Conservation (phyloP, 2,888 invertebrate genomes). For the Caenorhabditis angaria region DNA sequence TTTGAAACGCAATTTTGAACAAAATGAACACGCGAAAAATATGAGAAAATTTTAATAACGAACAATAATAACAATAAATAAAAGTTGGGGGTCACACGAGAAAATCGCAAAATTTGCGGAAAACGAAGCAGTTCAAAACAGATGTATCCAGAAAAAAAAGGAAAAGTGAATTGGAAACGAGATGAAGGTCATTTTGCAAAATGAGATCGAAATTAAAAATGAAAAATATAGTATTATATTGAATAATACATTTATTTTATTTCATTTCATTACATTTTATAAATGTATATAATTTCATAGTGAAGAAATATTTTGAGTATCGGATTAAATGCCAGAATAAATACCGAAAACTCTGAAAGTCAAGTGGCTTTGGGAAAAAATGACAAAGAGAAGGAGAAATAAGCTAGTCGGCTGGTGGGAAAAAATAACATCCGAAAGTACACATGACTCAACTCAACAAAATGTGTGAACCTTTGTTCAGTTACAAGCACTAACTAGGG, state of each 20-base stretch:
- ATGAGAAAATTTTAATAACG: too few relatives aligned
- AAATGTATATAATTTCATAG: not conserved
- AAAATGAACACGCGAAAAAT: too few relatives aligned
- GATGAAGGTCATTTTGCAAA: conserved; percentile 31
- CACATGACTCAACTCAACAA: not conserved
- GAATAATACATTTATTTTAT: too few relatives aligned
- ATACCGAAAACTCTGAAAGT: not conserved
- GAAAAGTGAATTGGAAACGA: conserved; percentile 4
- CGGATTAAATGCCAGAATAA: not conserved
- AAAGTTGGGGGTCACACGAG: not conserved
- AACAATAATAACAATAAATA: conserved; percentile 1
- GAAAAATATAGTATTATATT: too few relatives aligned
- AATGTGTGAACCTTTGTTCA: too few relatives aligned
- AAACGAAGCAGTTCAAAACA: conserved; percentile 36
- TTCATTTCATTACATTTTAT: not conserved
- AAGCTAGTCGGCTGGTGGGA: conserved; percentile 4
- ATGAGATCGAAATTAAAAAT: not conserved
- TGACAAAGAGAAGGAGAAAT: too few relatives aligned
- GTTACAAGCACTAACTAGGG: not conserved
- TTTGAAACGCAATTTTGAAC: too few relatives aligned
- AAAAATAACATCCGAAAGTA: not conserved
- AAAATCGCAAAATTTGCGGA: conserved; percentile 20
- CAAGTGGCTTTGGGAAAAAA: not conserved
- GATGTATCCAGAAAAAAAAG: conserved; percentile 42
- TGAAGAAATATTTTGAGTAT: not conserved